Evolutionary conservation across 2,888 invertebrate species (phyloP), one percentile per base, ranked within the genome.

Genomic region (Cotesia congregata): DNA sequence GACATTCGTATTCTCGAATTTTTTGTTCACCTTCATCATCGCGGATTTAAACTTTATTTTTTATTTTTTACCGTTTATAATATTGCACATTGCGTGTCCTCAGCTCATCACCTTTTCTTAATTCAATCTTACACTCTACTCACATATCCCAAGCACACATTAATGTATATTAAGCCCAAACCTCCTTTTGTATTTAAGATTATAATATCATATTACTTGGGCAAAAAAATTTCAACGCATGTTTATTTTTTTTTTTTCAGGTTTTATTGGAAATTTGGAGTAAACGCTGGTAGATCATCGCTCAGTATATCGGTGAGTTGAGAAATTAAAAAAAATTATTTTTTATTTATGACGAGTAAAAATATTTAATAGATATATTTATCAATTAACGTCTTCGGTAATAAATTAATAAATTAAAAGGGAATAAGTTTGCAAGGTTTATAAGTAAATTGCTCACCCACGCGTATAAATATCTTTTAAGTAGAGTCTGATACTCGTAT

Each of bases 41-140:
- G 41, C 50, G n/a, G 64, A 20, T 65, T 65, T 41, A 38, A 50
- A n/a, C 68, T 68, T 60, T 61, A 17, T 61, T 68, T 41, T 17
- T 12, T 68, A 39, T 74, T 72, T 65, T 72, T 62, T 73, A 64
- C 64, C 65, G 67, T 73, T 73, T 67, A 70, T 59, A 67, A 65
- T 73, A 67, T 67, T 39, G 60, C 68, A 61, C 60, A 61, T 74
- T 74, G 74, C 74, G 74, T 74, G 74, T 62, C 40, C 68, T 60
- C 68, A 74, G 60, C 67, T 74, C 74, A 74, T 74, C 67, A 74
- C 68, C 68, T 74, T 50, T 50, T 50, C 67, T 73, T 67, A 73
- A 73, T 73, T 73, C 73, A 73, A 73, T 73, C 73, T 73, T 50
- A 50, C 50, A 39, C 67, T 20, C 50, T 67, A 67, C 65, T 40